Conservation (phyloP, 2,113 vertebrate species). For the Trinectes maculatus region DNA sequence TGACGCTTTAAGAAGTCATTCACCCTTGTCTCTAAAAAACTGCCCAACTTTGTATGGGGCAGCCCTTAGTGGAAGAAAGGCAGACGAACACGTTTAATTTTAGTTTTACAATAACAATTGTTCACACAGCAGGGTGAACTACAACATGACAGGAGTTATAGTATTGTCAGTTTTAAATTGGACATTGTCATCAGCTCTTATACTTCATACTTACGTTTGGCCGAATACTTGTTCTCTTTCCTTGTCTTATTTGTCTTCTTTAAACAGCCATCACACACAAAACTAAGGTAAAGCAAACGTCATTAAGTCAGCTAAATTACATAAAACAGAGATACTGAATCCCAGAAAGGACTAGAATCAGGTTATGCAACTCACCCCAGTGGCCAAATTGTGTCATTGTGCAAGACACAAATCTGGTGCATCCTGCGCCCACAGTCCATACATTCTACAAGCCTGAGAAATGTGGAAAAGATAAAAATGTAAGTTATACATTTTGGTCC, state of each 20-base stretch:
- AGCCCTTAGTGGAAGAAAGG: slow-evolving; percentile 81
- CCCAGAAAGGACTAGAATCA: background rate
- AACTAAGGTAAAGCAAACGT: slow-evolving; percentile 76
- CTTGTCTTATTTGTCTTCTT: slow-evolving; percentile 94
- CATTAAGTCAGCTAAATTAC: background rate
- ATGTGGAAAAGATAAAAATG: slow-evolving; percentile 18
- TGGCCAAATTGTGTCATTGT: slow-evolving; percentile 97
- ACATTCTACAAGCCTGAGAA: slow-evolving; percentile 94
- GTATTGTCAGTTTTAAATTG: background rate
- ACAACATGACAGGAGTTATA: no score
- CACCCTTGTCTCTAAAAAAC: slow-evolving; percentile 90
- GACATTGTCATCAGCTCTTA: background rate
- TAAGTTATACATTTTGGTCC: background rate
- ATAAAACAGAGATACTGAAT: background rate
- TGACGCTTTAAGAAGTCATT: slow-evolving; percentile 94
- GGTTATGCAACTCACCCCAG: slow-evolving; percentile 83
- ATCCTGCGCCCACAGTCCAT: slow-evolving; percentile 97
- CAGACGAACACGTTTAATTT: background rate
- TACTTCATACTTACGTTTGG: slow-evolving; percentile 90
- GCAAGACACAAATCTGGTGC: slow-evolving; percentile 99
- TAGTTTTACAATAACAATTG: background rate
- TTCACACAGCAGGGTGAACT: background rate
- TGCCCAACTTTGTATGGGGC: slow-evolving; percentile 92
- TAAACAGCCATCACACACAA: slow-evolving; percentile 93
- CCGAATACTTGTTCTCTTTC: slow-evolving; percentile 97